Percentiles rank a stretch among this genome's conserved stretches.
These are phyloP conservation scores for Callinectes sapidus DNA, from an alignment of 2,888 invertebrate genomes.

Conservation along the genomic window DNA sequence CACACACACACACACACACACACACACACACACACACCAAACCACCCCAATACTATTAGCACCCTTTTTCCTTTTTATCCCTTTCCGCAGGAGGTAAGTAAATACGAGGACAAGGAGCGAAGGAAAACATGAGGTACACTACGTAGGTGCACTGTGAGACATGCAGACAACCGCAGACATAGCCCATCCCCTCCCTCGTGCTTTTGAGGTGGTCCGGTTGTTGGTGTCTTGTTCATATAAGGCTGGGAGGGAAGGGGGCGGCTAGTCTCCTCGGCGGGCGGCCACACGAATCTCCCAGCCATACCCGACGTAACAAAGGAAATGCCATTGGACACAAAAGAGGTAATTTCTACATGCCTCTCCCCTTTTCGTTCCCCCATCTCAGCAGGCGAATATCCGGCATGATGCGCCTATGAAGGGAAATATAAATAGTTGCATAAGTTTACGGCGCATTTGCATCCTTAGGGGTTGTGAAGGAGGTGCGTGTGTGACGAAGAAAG, in stretches of 20 bases:
- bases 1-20: too few species aligned
- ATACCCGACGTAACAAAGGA: conserved; percentile 20
- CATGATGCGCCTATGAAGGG: neutral
- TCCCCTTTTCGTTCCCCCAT: neutral
- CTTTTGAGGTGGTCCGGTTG: neutral
- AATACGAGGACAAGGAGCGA: neutral
- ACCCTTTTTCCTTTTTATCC: too few species aligned
- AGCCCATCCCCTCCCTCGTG: neutral
- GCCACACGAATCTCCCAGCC: conserved; percentile 15
- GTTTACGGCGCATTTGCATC: neutral
- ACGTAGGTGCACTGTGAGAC: neutral
- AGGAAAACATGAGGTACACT: neutral
- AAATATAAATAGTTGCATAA: neutral
- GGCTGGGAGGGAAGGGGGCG: neutral
- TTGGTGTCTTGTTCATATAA: conserved; percentile 10
- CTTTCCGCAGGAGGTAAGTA: neutral
- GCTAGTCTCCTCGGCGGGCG: neutral
- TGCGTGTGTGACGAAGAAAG: neutral
- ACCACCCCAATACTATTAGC: too few species aligned
- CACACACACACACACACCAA: too few species aligned
- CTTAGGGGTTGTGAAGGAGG: neutral
- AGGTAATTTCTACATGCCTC: conserved; percentile 14
- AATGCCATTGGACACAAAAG: conserved; percentile 10
- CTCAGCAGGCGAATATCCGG: neutral
- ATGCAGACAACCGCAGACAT: neutral